phyloP scores from a whole-genome alignment of 2,888 invertebrate genomes.

The Eilema depressum region DNA sequence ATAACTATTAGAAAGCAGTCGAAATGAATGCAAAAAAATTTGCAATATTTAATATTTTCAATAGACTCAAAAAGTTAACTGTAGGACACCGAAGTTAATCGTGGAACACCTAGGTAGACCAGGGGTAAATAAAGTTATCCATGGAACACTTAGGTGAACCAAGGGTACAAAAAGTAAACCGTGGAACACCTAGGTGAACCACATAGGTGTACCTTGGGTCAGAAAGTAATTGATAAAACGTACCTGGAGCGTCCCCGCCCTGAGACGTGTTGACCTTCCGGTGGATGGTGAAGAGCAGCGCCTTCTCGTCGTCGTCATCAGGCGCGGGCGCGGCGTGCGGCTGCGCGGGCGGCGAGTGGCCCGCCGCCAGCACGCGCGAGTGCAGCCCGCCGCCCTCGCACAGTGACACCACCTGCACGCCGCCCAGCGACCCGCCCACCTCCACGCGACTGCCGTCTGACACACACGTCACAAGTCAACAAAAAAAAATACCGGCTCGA shows the following conservation, averaged over 20 bases:
- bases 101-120: too few relatives aligned
- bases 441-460: constrained; percentile 85
- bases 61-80: too few relatives aligned
- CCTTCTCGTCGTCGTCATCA: constrained; percentile 62
- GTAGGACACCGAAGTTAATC: too few relatives aligned
- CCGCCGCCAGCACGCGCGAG: constrained; percentile 94
- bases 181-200: too few relatives aligned
- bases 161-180: too few relatives aligned
- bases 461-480: background rate
- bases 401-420: constrained; percentile 95
- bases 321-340: constrained; percentile 64
- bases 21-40: background rate
- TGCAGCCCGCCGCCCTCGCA: constrained; percentile 94
- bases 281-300: constrained; percentile 70
- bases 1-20: background rate
- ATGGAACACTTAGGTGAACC: too few relatives aligned
- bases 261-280: constrained; percentile 54
- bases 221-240: background rate
- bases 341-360: constrained; percentile 90
- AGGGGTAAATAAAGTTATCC: too few relatives aligned
- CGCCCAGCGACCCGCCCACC: constrained; percentile 95
- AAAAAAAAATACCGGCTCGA: too few relatives aligned
- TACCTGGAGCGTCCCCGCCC: constrained; percentile 61
- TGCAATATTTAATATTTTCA: too few relatives aligned
- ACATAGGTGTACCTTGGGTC: too few relatives aligned